phyloP scores from a whole-genome alignment of 2,797 vertebrate genomes.

The Nasua narica region DNA sequence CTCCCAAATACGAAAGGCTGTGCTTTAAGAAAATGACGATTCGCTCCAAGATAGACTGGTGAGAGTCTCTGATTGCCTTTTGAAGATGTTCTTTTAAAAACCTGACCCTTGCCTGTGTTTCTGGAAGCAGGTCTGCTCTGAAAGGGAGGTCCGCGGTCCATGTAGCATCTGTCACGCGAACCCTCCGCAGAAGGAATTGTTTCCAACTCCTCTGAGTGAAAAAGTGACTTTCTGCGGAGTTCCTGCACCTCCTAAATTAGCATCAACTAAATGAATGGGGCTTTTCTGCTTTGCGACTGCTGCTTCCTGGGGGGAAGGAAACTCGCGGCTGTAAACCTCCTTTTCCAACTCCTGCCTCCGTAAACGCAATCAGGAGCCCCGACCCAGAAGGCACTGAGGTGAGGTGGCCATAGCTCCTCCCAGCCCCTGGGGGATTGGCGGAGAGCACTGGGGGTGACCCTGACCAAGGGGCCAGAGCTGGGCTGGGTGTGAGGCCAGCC shows the following conservation, averaged over 20 bases:
- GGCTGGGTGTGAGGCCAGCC: too few species aligned
- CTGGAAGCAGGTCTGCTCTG: background rate
- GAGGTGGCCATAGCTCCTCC: background rate
- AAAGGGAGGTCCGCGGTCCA: background rate
- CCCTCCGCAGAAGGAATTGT: background rate
- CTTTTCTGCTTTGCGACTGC: background rate
- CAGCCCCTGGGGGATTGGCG: background rate
- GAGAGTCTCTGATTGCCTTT: background rate
- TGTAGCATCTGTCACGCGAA: background rate
- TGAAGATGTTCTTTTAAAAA: constrained; percentile 30
- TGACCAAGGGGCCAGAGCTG: background rate
- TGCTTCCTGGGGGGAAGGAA: background rate
- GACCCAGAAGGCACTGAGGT: fast-evolving
- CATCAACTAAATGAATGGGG: background rate
- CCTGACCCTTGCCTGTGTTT: background rate
- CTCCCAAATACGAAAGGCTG: constrained; percentile 23
- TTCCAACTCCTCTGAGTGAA: background rate
- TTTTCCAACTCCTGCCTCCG: background rate
- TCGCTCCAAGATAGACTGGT: background rate
- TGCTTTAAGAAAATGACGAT: constrained; percentile 16
- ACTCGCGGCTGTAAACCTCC: background rate
- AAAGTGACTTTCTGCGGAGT: background rate
- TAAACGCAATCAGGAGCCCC: background rate
- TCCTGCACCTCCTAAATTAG: background rate
- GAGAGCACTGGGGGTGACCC: background rate